Base-by-base conservation (phyloP, 1,140 invertebrate species). In the Rhynchophorus ferrugineus region DNA sequence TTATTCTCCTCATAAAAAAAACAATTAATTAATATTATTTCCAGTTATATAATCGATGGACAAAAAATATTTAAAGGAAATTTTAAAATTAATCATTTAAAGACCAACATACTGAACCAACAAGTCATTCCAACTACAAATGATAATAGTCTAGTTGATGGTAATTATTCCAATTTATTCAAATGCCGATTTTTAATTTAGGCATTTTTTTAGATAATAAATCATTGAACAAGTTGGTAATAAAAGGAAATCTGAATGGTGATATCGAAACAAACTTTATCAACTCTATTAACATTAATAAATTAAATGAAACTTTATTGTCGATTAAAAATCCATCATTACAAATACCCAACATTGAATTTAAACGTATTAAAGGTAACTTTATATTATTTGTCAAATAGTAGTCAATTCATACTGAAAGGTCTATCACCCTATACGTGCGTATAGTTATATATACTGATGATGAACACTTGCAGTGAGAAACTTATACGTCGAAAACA, bases 41-140 rank as follows among this genome's bases (percentile, higher is more conserved):
- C 42, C 34, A 64, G 59, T 18, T 64, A 56, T 34, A 34, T 35
- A 13, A 58, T 67, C n/a, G 51, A 38, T 21, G 65, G 65, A 19
- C 49, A 52, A 33, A 67, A 66, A 52, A 49, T 38, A 21, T 63
- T 63, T 34, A 39, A 29, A 13, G 54, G 46, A 16, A 57, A 14
- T 3, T 18, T 67, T 9, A 57, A 45, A 49, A 47, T 61, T n/a
- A 57, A 60, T 2, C 39, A 52, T 17, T 54, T 64, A 21, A 42
- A 54, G 47, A 52, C 56, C 16, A 37, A 51, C 17, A 18, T 22
- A 29, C 18, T 65, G 11, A 60, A 60, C 22, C 43, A 43, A 61
- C 3, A 21, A 54, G 14, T 41, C 22, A 9, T 24, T 16, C 2
- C 20, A 61, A 3, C n/a, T n/a, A n/a, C n/a, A n/a, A n/a, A n/a